Percentiles rank a stretch among this genome's conserved stretches.
Conservation (phyloP, 2,888 invertebrate genomes). For the Troglohyphantes excavatus region DNA sequence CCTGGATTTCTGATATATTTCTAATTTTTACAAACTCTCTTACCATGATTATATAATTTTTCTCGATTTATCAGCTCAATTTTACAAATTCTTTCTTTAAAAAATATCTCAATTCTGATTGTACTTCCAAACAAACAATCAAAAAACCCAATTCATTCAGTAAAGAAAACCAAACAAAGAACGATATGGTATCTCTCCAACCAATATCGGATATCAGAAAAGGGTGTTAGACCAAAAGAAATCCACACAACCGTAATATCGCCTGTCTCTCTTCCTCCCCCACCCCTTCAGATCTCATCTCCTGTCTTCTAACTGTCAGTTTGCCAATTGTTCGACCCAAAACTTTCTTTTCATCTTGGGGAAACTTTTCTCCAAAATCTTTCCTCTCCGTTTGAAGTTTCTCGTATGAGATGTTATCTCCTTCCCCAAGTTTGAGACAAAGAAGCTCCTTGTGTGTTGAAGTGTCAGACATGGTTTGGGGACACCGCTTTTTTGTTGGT, state of each 20-base stretch:
- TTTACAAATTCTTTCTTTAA: no score
- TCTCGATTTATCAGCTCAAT: no score
- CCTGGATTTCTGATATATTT: no score
- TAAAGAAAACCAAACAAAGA: background rate
- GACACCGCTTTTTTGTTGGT: background rate
- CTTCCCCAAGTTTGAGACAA: slow-evolving; percentile 18
- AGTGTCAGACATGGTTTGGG: background rate
- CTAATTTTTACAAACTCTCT: no score
- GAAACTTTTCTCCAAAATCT: slow-evolving; percentile 28
- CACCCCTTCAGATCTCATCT: background rate
- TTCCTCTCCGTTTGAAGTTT: slow-evolving; percentile 29
- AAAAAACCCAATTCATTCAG: no score
- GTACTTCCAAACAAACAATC: no score
- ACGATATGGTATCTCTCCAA: background rate
- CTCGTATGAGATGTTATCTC: slow-evolving; percentile 50
- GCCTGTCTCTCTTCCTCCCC: slow-evolving; percentile 34
- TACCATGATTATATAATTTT: no score
- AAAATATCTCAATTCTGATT: no score
- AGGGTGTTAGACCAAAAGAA: slow-evolving; percentile 45
- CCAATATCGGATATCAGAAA: background rate
- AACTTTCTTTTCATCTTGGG: slow-evolving; percentile 54
- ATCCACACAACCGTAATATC: slow-evolving; percentile 9
- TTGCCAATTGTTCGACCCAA: slow-evolving; percentile 69
- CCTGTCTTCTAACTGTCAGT: slow-evolving; percentile 62
- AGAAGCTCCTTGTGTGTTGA: slow-evolving; percentile 20